phyloP scores from a whole-genome alignment of 2,888 invertebrate genomes.

The Criorhina ranunculi region DNA sequence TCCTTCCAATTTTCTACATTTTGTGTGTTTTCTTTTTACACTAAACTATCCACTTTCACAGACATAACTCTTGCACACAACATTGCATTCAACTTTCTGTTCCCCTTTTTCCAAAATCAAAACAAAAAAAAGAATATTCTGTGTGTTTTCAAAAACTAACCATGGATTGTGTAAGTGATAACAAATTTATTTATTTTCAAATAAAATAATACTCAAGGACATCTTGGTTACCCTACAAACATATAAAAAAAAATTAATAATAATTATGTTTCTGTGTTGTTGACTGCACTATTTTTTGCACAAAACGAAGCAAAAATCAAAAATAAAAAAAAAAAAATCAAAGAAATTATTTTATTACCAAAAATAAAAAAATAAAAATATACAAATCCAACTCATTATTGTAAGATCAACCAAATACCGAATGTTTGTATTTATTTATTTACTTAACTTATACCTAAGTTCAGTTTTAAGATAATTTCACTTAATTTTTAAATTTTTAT shows the following conservation, averaged over 20 bases:
- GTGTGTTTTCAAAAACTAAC: conserved; percentile 50
- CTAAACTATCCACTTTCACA: neutral
- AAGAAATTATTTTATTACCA: conserved; percentile 60
- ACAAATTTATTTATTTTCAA: conserved; percentile 32
- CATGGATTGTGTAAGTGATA: conserved; percentile 56
- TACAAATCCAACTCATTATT: conserved; percentile 52
- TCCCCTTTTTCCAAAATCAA: neutral
- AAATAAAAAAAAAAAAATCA: conserved; percentile 43
- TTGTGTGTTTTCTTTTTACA: neutral
- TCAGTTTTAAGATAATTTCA: conserved; percentile 22
- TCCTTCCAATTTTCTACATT: neutral
- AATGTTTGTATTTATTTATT: conserved; percentile 66
- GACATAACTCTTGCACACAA: conserved; percentile 20
- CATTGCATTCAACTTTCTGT: conserved; percentile 9
- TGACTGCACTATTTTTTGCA: conserved; percentile 75
- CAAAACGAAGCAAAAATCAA: conserved; percentile 56
- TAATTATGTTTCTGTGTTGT: conserved; percentile 70
- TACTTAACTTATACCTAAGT: conserved; percentile 50
- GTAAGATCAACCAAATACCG: conserved; percentile 64
- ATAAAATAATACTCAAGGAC: conserved; percentile 59
- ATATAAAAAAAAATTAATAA: conserved; percentile 44
- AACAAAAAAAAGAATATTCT: conserved; percentile 25
- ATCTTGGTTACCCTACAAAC: conserved; percentile 59
- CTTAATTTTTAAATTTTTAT: conserved; percentile 23
- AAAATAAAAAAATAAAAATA: too few species aligned